Evolutionary conservation across 2,888 invertebrate species (phyloP).

Genomic region (Agrochola macilenta): DNA sequence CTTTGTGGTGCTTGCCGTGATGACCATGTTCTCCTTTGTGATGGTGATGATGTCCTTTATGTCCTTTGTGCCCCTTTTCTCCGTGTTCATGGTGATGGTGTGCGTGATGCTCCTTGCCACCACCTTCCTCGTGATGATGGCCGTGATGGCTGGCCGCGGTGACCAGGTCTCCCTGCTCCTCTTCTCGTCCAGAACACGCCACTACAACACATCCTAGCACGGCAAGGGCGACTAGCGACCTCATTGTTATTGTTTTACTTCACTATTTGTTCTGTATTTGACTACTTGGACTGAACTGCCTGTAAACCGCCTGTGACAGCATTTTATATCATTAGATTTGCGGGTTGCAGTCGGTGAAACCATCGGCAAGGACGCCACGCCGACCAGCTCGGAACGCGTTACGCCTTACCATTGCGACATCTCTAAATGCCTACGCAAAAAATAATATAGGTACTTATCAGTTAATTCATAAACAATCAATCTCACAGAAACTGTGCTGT

Average conservation of each 20-base stretch:
- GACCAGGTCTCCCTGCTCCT: slow-evolving; percentile 84
- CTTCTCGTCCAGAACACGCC: slow-evolving; percentile 82
- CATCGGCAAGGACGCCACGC: slow-evolving; percentile 87
- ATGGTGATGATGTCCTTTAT: slow-evolving; percentile 94
- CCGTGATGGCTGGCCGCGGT: slow-evolving; percentile 88
- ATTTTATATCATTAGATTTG: slow-evolving; percentile 87
- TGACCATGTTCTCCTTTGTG: slow-evolving; percentile 94
- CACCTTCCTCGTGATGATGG: slow-evolving; percentile 92
- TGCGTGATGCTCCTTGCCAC: slow-evolving; percentile 92
- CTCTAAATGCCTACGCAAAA: slow-evolving; percentile 71
- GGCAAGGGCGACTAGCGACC: slow-evolving; percentile 86
- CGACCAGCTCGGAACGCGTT: slow-evolving; percentile 76
- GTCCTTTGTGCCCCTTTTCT: slow-evolving; percentile 94
- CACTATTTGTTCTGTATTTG: slow-evolving; percentile 80
- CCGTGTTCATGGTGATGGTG: slow-evolving; percentile 93
- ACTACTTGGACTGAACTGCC: slow-evolving; percentile 84
- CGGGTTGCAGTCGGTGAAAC: slow-evolving; percentile 88
- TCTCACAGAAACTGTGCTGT: slow-evolving; percentile 3
- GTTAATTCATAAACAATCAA: slow-evolving; percentile 41
- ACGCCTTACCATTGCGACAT: slow-evolving; percentile 83
- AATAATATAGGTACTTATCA: slow-evolving; percentile 23
- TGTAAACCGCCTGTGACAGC: slow-evolving; percentile 77
- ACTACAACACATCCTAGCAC: slow-evolving; percentile 82
- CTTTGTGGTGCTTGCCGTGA: slow-evolving; percentile 94
- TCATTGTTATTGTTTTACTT: slow-evolving; percentile 76